Conservation (phyloP, 2,888 invertebrate species). For the Myopa tessellatipennis region DNA sequence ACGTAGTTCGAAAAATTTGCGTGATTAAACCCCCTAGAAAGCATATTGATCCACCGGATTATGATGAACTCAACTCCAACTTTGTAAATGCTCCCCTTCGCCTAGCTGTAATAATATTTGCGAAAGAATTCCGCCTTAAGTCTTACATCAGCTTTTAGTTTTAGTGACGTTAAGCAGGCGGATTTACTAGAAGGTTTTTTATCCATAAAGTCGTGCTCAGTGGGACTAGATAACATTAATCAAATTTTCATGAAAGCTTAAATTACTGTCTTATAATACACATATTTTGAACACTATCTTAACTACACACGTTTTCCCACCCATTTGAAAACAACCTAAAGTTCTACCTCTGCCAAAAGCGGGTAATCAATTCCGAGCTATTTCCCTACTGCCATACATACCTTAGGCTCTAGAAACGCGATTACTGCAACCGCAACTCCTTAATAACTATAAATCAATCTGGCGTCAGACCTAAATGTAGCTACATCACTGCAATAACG, state of each 20-base stretch:
- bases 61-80: background rate
- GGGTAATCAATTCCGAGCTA: background rate
- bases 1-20: background rate
- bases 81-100: background rate
- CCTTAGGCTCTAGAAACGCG: background rate
- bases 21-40: background rate
- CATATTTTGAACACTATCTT: background rate
- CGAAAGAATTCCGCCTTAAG: background rate
- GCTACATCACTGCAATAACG: background rate
- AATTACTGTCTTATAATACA: background rate
- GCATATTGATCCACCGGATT: background rate
- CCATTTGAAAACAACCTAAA: too few relatives aligned
- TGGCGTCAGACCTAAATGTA: background rate
- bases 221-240: constrained; percentile 3
- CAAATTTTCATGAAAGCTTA: background rate
- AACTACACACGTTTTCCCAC: background rate
- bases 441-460: background rate
- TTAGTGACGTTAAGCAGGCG: background rate
- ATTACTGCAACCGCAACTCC: background rate
- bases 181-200: background rate
- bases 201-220: background rate
- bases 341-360: background rate
- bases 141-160: background rate
- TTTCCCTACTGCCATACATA: constrained; percentile 8
- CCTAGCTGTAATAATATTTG: too few relatives aligned